These are phyloP conservation scores for Arctia plantaginis DNA, from an alignment of 2,888 invertebrate species.

Conservation along the genomic window DNA sequence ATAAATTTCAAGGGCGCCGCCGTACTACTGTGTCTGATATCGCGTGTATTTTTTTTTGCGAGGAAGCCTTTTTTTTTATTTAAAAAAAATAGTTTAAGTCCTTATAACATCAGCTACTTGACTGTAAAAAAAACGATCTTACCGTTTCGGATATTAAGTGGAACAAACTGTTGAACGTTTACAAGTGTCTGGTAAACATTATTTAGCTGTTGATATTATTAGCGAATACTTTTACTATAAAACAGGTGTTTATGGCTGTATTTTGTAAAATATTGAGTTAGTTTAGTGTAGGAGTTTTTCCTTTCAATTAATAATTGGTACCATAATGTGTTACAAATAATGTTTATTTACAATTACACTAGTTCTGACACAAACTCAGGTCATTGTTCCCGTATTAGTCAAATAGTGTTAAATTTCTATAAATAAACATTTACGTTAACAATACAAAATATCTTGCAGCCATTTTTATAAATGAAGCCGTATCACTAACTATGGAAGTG, in stretches of 20 bases:
- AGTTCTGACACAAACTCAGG: no score
- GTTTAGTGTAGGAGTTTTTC: no score
- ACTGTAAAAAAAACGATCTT: no score
- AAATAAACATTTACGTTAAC: not conserved
- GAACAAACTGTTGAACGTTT: not conserved
- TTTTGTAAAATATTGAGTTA: no score
- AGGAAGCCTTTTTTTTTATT: not conserved
- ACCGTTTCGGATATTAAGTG: no score
- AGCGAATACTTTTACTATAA: not conserved
- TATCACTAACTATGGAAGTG: slow-evolving; percentile 15
- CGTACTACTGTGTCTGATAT: not conserved
- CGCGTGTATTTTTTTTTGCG: not conserved
- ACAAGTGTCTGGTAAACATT: not conserved
- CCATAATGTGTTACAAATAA: no score
- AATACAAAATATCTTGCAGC: no score
- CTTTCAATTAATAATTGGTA: no score
- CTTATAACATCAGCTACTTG: no score
- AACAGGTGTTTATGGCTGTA: not conserved
- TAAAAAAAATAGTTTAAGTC: no score
- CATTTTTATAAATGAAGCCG: not conserved
- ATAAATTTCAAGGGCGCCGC: not conserved
- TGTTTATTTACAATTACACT: no score
- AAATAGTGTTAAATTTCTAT: not conserved
- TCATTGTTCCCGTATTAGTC: no score
- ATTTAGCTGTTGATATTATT: not conserved